phyloP scores from a whole-genome alignment of 2,797 vertebrate genomes.

The Diglossa cyanea region DNA sequence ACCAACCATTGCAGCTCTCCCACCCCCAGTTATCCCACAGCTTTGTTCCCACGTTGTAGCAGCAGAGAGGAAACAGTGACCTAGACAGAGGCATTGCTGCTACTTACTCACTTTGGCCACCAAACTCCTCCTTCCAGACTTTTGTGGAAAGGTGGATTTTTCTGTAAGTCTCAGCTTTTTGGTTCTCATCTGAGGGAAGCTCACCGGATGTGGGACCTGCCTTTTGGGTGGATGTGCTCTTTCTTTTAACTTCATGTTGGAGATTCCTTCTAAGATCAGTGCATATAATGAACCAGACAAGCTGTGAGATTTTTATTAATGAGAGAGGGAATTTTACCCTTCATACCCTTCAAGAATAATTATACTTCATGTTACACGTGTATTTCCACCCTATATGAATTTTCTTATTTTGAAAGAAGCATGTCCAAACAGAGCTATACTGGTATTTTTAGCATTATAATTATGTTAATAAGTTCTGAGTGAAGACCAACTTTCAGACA shows the following conservation, averaged over 20 bases:
- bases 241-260: background rate
- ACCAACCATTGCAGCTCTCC: conserved; percentile 3
- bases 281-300: background rate
- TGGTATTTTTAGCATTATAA: background rate
- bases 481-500: background rate
- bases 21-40: conserved; percentile 68
- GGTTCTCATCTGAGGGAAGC: background rate
- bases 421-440: background rate
- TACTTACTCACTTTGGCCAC: background rate
- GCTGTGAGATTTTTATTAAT: background rate
- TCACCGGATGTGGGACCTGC: background rate
- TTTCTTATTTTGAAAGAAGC: conserved; percentile 10
- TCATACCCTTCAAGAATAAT: background rate
- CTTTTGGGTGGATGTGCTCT: background rate
- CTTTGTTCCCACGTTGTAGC: conserved; percentile 27
- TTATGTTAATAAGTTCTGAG: background rate
- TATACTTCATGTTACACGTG: background rate
- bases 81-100: conserved; percentile 12
- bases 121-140: background rate
- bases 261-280: background rate
- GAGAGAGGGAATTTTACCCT: background rate
- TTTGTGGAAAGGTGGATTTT: conserved; percentile 37
- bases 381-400: background rate
- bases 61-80: conserved; percentile 4
- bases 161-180: conserved; percentile 1